Percentiles rank a stretch among this genome's conserved stretches.
phyloP scores from a whole-genome alignment of 2,888 invertebrate species.

The Helicoverpa assulta region DNA sequence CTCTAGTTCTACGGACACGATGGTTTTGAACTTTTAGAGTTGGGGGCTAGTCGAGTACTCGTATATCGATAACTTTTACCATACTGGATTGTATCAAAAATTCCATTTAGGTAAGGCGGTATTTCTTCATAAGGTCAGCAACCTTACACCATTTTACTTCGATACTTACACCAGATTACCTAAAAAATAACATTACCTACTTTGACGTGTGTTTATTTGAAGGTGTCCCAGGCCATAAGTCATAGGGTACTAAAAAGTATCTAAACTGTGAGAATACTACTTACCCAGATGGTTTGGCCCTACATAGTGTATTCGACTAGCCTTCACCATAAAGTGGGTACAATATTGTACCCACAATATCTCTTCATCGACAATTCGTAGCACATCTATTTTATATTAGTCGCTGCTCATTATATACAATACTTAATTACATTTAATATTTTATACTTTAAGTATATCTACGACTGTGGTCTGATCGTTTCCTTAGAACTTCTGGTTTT shows the following conservation, averaged over 20 bases:
- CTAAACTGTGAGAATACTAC: background rate
- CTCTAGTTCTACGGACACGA: slow-evolving; percentile 50
- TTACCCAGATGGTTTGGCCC: background rate
- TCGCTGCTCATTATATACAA: slow-evolving; percentile 16
- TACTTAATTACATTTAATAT: slow-evolving; percentile 38
- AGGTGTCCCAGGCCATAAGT: background rate
- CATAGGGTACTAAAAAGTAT: too few species aligned
- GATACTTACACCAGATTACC: too few species aligned
- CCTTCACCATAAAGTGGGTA: background rate
- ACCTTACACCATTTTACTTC: too few species aligned
- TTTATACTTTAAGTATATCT: slow-evolving; percentile 8
- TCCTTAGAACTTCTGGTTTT: slow-evolving; percentile 55
- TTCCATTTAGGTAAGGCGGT: background rate
- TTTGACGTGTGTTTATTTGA: background rate
- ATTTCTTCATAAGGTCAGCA: background rate
- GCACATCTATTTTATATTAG: slow-evolving; percentile 1
- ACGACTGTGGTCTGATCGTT: slow-evolving; percentile 29
- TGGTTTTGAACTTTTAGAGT: background rate
- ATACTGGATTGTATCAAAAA: background rate
- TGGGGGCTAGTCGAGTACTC: background rate
- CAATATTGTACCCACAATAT: background rate
- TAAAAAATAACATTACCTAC: too few species aligned
- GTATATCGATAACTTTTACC: background rate
- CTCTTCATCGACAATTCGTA: slow-evolving; percentile 7
- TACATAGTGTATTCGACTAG: background rate